Conservation (phyloP, 2,113 vertebrate species). For the Gobio gobio region DNA sequence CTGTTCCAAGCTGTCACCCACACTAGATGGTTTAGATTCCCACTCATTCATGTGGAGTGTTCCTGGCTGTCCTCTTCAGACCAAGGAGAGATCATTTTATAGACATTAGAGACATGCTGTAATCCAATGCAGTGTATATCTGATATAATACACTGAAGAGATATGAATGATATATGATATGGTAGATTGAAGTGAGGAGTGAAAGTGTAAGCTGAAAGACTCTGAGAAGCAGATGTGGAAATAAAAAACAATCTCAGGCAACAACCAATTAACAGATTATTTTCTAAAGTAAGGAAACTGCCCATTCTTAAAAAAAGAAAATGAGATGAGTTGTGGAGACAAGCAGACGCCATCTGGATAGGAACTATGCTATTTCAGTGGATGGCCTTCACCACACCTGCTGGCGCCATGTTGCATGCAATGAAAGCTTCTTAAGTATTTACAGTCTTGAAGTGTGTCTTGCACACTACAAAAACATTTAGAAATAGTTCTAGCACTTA, state of each 20-base stretch:
- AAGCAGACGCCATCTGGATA: neutral
- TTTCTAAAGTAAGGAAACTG: constrained; percentile 12
- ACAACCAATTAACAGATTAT: constrained; percentile 30
- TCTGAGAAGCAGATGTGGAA: constrained; percentile 22
- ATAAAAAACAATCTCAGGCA: constrained; percentile 7
- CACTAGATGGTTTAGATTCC: constrained; percentile 67
- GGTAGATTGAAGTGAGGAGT: too few species aligned
- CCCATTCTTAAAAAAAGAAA: constrained; percentile 20
- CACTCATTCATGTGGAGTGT: constrained; percentile 34
- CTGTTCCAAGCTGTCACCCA: constrained; percentile 72
- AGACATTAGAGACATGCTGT: constrained; percentile 24
- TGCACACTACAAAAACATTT: neutral
- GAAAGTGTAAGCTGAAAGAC: too few species aligned
- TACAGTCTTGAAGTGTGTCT: neutral
- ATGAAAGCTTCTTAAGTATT: neutral
- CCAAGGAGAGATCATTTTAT: constrained; percentile 27
- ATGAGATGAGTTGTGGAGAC: neutral
- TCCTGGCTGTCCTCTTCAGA: constrained; percentile 19
- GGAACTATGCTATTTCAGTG: neutral
- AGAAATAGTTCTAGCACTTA: neutral
- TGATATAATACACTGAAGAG: too few species aligned
- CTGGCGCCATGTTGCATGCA: constrained; percentile 8
- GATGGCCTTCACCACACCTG: neutral
- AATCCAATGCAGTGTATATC: constrained; percentile 10
- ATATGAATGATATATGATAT: too few species aligned